These are phyloP conservation scores for Pelmatolapia mariae DNA, from an alignment of 2,113 vertebrate species.

Conservation along the genomic window DNA sequence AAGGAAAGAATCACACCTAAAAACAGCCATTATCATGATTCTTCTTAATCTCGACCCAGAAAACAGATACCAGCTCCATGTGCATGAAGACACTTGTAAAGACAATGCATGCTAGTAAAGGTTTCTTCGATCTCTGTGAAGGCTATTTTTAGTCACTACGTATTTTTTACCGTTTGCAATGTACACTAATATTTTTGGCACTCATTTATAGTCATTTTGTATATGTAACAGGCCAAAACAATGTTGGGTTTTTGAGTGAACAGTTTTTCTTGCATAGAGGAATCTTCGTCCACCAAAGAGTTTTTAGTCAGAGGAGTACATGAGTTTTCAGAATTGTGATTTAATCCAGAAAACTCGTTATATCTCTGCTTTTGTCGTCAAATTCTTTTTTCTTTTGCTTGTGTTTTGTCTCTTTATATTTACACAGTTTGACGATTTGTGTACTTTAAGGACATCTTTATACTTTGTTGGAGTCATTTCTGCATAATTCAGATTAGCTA, in stretches of 20 bases:
- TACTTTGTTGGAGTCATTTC: not conserved
- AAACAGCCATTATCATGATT: not conserved
- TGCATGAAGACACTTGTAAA: not conserved
- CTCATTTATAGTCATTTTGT: not conserved
- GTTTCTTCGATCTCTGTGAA: not conserved
- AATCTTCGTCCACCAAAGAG: not conserved
- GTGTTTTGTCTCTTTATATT: not conserved
- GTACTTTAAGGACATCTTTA: not conserved
- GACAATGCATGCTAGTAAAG: not conserved
- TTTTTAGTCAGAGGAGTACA: not conserved
- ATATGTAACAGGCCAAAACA: not conserved
- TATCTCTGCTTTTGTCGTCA: not conserved
- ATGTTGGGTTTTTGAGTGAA: not conserved
- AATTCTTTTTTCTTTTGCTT: not conserved
- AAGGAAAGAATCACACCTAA: not conserved
- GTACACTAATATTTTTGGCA: not conserved
- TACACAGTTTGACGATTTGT: not conserved
- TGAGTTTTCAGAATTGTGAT: not conserved
- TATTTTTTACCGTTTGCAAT: not conserved
- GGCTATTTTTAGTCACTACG: fast-evolving
- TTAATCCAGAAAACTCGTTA: not conserved
- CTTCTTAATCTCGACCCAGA: not conserved
- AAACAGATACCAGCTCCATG: not conserved
- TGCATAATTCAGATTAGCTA: not conserved
- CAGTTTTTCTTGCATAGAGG: not conserved